Conservation (phyloP, 1,140 invertebrate species). For the Trinorchestia longiramus region DNA sequence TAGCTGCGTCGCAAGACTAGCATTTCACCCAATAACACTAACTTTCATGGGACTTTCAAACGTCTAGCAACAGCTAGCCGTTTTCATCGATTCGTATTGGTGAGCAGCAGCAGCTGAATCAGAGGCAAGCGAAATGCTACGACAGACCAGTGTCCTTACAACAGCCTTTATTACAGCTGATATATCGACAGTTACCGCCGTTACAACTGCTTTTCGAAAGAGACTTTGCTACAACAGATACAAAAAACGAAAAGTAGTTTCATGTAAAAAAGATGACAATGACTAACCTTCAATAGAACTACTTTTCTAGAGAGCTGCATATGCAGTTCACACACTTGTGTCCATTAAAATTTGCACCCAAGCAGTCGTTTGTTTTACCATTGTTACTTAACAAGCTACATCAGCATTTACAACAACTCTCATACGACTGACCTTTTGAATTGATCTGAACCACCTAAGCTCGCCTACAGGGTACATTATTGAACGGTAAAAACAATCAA, state of each 20-base stretch:
- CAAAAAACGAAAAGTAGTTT: background rate
- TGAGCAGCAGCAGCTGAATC: background rate
- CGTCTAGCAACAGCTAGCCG: background rate
- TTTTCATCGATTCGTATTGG: background rate
- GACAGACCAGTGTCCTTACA: background rate
- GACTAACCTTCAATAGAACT: background rate
- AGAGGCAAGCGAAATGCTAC: background rate
- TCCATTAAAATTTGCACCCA: background rate
- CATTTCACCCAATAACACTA: background rate
- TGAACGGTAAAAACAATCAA: too few species aligned
- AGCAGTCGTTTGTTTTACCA: background rate
- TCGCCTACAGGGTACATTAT: background rate
- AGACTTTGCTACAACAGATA: background rate
- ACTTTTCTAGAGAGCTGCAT: background rate
- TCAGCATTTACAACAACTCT: background rate
- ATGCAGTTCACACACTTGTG: background rate
- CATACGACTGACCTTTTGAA: background rate
- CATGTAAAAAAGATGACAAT: background rate
- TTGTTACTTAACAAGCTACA: background rate
- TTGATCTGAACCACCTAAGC: background rate
- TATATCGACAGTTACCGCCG: background rate
- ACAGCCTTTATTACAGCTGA: background rate
- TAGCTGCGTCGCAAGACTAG: background rate
- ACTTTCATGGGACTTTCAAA: background rate
- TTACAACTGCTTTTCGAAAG: background rate